Evolutionary conservation across 2,888 invertebrate genomes (phyloP).

Genomic region (Chrysotoxum bicinctum): DNA sequence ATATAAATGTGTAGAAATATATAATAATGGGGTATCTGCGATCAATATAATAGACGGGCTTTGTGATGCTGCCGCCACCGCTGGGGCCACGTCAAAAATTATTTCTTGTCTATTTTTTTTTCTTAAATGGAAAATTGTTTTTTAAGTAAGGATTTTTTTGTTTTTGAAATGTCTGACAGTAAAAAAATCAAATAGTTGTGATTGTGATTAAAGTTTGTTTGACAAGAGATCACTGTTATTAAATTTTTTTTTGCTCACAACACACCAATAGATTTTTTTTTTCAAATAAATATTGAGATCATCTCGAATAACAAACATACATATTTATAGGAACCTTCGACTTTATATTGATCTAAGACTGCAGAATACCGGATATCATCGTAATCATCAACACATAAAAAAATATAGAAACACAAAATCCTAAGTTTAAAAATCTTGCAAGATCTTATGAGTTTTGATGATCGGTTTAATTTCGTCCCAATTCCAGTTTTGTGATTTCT

Average conservation of each 20-base stretch:
- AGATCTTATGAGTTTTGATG: too few species aligned
- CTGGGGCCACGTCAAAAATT: neutral
- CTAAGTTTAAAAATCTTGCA: too few species aligned
- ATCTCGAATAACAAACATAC: too few species aligned
- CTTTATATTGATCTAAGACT: too few species aligned
- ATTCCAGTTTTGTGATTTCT: too few species aligned
- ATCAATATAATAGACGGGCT: neutral
- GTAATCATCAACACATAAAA: too few species aligned
- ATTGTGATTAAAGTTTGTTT: slow-evolving; percentile 17
- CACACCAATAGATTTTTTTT: neutral
- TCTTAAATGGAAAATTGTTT: neutral
- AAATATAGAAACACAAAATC: too few species aligned
- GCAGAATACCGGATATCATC: too few species aligned
- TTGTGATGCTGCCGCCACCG: slow-evolving; percentile 10
- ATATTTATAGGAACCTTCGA: too few species aligned
- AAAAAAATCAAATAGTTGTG: slow-evolving; percentile 2
- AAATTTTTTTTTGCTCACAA: neutral
- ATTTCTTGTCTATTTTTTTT: neutral
- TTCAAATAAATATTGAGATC: neutral
- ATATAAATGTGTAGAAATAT: neutral
- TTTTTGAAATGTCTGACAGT: neutral
- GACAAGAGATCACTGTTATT: neutral
- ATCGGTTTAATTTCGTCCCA: too few species aligned
- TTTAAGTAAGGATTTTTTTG: neutral
- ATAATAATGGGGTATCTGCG: neutral